Conservation (phyloP, 2,888 invertebrate genomes). For the Sesia bembeciformis region DNA sequence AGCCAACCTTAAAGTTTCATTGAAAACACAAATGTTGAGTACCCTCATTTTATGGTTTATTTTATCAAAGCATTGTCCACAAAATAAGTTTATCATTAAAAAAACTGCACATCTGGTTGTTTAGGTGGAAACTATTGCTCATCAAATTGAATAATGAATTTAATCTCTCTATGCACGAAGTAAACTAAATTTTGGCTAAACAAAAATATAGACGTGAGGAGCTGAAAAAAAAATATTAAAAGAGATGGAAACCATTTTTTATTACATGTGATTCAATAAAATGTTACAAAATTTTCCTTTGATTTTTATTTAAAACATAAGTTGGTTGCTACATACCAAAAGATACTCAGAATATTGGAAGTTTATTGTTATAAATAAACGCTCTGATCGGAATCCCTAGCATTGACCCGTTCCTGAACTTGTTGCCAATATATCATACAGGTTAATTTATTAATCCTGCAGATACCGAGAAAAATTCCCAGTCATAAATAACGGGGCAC, state of each 20-base stretch:
- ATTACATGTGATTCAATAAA: slow-evolving; percentile 52
- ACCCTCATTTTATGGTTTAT: too few species aligned
- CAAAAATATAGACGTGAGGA: background rate
- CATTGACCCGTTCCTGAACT: background rate
- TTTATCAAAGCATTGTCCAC: too few species aligned
- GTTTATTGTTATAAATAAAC: too few species aligned
- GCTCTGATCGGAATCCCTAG: too few species aligned
- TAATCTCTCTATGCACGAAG: slow-evolving; percentile 19
- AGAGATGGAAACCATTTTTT: slow-evolving; percentile 27
- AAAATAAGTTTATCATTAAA: too few species aligned
- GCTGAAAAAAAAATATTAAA: background rate
- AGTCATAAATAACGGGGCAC: slow-evolving; percentile 8
- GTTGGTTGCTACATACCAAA: too few species aligned
- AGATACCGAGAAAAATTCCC: slow-evolving; percentile 8
- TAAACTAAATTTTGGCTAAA: slow-evolving; percentile 10
- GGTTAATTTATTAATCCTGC: slow-evolving; percentile 5
- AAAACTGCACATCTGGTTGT: slow-evolving; percentile 20
- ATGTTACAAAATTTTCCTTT: slow-evolving; percentile 11
- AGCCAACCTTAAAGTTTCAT: slow-evolving; percentile 1
- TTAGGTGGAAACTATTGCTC: slow-evolving; percentile 26
- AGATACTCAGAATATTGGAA: too few species aligned
- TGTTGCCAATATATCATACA: background rate
- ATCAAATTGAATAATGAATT: slow-evolving; percentile 20
- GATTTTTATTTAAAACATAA: background rate
- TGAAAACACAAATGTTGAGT: too few species aligned